Percentiles rank a stretch among this genome's conserved stretches.
These are phyloP conservation scores for Cyprinodon diabolis DNA, from an alignment of 2,797 vertebrate species.

Conservation along the genomic window DNA sequence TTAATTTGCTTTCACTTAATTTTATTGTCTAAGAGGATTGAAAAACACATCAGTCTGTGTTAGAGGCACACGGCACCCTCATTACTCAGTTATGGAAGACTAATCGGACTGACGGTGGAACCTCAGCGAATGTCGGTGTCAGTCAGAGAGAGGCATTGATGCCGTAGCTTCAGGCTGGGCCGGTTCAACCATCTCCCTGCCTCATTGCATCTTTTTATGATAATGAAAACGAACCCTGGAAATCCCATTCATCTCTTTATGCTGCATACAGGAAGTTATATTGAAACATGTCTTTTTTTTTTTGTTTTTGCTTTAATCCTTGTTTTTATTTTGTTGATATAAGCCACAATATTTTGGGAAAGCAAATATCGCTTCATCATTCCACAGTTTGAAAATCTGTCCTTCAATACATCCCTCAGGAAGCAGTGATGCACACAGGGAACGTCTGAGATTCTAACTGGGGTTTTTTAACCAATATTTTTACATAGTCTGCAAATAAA, in stretches of 20 bases:
- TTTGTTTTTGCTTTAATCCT: not conserved
- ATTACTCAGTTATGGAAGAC: constrained; percentile 3
- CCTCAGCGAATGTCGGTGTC: not conserved
- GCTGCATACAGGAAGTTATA: not conserved
- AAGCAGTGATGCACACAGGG: no score
- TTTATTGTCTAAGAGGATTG: constrained; percentile 1
- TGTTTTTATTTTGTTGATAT: not conserved
- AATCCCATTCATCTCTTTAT: not conserved
- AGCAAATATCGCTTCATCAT: no score
- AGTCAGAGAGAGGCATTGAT: not conserved
- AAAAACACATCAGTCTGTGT: constrained; percentile 9
- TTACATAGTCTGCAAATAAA: no score
- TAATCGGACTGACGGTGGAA: not conserved
- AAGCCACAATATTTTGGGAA: no score
- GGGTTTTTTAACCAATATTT: no score
- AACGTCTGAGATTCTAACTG: no score
- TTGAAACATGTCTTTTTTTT: not conserved
- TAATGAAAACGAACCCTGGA: not conserved
- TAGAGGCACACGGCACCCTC: constrained; percentile 1
- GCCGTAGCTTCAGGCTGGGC: not conserved
- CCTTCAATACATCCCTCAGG: no score
- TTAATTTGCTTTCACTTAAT: constrained; percentile 12
- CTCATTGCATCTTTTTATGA: not conserved
- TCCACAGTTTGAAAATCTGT: no score
- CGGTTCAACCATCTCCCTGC: not conserved